Base-by-base conservation (phyloP, 2,888 invertebrate species). In the Polyommatus iphigenia region DNA sequence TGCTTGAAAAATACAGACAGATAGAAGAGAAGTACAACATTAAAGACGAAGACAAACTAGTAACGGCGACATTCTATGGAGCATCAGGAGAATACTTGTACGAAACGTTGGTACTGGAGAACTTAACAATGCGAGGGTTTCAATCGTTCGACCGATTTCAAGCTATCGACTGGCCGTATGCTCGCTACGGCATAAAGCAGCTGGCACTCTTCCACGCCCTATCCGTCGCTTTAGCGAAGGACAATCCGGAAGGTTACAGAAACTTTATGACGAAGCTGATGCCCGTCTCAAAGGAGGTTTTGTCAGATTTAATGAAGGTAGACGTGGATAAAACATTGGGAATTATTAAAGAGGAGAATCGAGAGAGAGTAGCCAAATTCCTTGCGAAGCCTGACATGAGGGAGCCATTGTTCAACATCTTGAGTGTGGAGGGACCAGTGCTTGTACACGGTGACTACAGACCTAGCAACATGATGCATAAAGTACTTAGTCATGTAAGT, bases 191-290 rank as follows among this genome's bases (percentile, higher is more conserved):
- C 4, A 78, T 87, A 1, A 81, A 83, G 59, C 82, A 82, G n/a
- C 78, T 88, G 71, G 88, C 87, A 0, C 86, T 85, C 79, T 83
- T 87, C 6, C 89, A 90, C 81, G 89, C 88, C 0, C 79, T 88
- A 1, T 87, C 87, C 0, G 84, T 88, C 13, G 88, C 86, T 0
- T 82, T 85, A 77, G 84, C 83, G 32, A 80, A 85, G 7, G 81
- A 86, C 46, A 79, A 87, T 18, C 87, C 87, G 0, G 83, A 84
- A 32, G 81, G 80, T 15, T 89, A 84, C 79, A 73, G 79, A 3
- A 46, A 79, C 5, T 76, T 77, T 0, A 59, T 10, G 46, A 29
- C 4, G 78, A 78, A 13, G 57, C 76, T n/a, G 54, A 77, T 3
- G 62, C 67, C 1, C 76, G 79, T 13, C 3, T 13, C 50, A 4